These are phyloP conservation scores for Lepidurus arcticus DNA, from an alignment of 1,140 invertebrate species.

Conservation along the genomic window DNA sequence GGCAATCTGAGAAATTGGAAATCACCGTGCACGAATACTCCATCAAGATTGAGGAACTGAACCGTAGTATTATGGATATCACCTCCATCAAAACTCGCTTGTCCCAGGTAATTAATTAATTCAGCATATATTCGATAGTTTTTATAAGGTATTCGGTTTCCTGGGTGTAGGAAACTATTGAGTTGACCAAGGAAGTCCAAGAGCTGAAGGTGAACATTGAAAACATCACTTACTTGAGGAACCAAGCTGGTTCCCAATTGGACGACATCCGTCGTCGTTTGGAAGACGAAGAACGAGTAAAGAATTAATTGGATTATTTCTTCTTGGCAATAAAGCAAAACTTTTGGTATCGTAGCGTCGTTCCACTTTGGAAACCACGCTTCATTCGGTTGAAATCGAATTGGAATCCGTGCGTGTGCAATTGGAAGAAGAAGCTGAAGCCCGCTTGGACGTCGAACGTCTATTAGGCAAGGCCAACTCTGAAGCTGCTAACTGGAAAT, in stretches of 20 bases:
- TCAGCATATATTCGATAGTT: background rate
- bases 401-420: conserved; percentile 86
- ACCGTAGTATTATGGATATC: conserved; percentile 89
- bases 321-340: background rate
- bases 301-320: conserved; percentile 30
- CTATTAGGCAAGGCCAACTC: conserved; percentile 87
- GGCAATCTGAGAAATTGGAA: conserved; percentile 85
- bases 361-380: conserved; percentile 73
- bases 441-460: conserved; percentile 86
- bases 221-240: conserved; percentile 81
- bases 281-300: conserved; percentile 85
- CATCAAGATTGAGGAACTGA: conserved; percentile 90
- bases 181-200: conserved; percentile 87
- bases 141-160: conserved; percentile 26
- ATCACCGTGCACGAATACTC: conserved; percentile 79
- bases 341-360: conserved; percentile 56
- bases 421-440: conserved; percentile 91
- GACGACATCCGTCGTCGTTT: conserved; percentile 87
- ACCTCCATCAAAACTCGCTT: conserved; percentile 82
- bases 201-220: conserved; percentile 91
- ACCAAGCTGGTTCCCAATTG: conserved; percentile 77
- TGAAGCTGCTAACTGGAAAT: conserved; percentile 78
- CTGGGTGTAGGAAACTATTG: conserved; percentile 71
- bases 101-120: conserved; percentile 52
- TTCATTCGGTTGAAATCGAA: conserved; percentile 86